These are phyloP conservation scores for Atherix ibis DNA, from an alignment of 2,888 invertebrate species.

Conservation along the genomic window DNA sequence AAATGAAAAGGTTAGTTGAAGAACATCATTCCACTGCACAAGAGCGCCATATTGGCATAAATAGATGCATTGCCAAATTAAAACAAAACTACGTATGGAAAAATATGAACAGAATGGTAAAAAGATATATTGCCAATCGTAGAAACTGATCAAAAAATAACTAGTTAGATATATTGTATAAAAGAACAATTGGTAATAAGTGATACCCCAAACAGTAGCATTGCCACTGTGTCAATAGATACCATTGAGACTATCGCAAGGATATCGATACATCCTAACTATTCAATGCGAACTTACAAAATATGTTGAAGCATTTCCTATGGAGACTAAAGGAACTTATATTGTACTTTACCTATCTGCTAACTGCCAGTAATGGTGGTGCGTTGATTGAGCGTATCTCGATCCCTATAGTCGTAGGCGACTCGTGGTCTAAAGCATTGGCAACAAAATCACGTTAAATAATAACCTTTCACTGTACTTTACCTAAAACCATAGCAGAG, in stretches of 20 bases:
- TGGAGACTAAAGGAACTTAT: neutral
- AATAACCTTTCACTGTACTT: too few species aligned
- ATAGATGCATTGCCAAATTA: neutral
- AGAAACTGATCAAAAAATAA: too few species aligned
- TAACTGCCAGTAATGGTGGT: too few species aligned
- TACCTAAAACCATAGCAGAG: neutral
- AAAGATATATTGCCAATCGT: too few species aligned
- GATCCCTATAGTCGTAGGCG: too few species aligned
- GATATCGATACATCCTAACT: neutral
- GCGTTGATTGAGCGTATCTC: too few species aligned
- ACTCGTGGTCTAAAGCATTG: too few species aligned
- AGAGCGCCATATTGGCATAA: neutral
- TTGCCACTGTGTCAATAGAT: neutral
- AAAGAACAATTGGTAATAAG: slow-evolving; percentile 8
- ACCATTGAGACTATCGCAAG: neutral
- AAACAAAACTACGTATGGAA: neutral
- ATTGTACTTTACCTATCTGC: too few species aligned
- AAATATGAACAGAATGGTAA: neutral
- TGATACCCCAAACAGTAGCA: neutral
- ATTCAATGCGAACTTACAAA: neutral
- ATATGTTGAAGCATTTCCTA: neutral
- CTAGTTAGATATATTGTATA: slow-evolving; percentile 6
- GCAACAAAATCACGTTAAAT: too few species aligned
- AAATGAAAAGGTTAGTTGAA: too few species aligned
- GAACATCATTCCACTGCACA: neutral